Evolutionary conservation across 2,113 vertebrate species (phyloP), one percentile per base, ranked within the genome.

Genomic region (Aspiorhynchus laticeps): DNA sequence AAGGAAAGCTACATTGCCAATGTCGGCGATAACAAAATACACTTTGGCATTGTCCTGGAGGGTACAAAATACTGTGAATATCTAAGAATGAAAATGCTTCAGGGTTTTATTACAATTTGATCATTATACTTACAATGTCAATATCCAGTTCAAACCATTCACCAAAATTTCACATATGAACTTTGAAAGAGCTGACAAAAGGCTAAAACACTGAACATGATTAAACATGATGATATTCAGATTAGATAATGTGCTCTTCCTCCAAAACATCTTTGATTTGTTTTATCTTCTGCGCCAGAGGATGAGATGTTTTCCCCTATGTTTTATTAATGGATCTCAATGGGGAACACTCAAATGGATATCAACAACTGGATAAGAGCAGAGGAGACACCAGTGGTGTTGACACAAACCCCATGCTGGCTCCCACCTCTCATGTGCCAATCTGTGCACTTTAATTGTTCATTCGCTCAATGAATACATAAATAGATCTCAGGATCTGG

Each of bases 381-480:
- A 80, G 84, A 67, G 41, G 53, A 86, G 69, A 82, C 43, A 73
- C 19, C 84, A 86, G 89, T 67, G 53, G 28, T 67, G 78, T 65
- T 83, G 85, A 85, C 80, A 87, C 11, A 56, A 63, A 69, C 53
- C 77, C 41, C 90, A 87, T 63, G 85, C 90, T 87, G 88, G 8
- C 88, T 87, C 67, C 88, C 86, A 76, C 79, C 88, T 86, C 91
- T 90, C 76, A 73, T 85, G 80, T 87, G 83, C 69, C 90, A 93
- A 91, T 93, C 93, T 92, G 88, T 83, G 89, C 33, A 41, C 89
- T 91, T 89, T 95, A 95, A 95, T 95, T 94, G 92, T 94, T 94
- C 94, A 93, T 92, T 93, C 94, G 92, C 89, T 90, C 91, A 91
- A 89, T 89, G 92, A 94, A 94, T 94, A 93, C 92, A 93, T 94